These are phyloP conservation scores for Mesaphorura yosii DNA, from an alignment of 1,140 invertebrate species.

Conservation along the genomic window DNA sequence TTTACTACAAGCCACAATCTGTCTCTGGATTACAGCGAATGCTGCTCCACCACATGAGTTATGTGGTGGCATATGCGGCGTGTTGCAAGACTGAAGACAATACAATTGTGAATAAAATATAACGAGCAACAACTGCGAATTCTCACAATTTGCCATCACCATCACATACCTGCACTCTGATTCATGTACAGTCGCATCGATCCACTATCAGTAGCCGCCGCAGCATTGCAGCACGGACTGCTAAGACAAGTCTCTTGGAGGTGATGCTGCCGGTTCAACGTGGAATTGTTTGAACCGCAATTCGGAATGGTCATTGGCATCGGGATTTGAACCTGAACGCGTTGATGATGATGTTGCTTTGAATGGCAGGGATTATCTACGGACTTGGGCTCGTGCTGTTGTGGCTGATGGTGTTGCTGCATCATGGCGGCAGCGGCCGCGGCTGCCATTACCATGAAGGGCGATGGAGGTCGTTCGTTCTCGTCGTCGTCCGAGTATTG, in stretches of 20 bases:
- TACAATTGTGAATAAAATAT: background rate
- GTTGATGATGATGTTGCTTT: too few species aligned
- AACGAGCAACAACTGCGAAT: background rate
- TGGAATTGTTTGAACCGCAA: background rate
- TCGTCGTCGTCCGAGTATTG: background rate
- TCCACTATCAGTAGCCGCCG: background rate
- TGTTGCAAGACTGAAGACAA: too few species aligned
- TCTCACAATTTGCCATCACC: background rate
- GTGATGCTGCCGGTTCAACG: background rate
- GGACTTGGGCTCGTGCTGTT: conserved; percentile 15
- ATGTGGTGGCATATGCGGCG: too few species aligned
- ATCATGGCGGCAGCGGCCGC: too few species aligned
- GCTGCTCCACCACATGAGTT: too few species aligned
- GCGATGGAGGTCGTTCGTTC: conserved; percentile 13
- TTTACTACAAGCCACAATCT: too few species aligned
- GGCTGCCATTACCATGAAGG: conserved; percentile 17
- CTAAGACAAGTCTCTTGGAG: background rate
- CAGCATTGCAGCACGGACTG: too few species aligned
- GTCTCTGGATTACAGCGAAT: too few species aligned
- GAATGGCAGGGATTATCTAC: too few species aligned
- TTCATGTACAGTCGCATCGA: conserved; percentile 29
- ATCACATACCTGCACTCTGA: conserved; percentile 21
- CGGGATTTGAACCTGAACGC: background rate
- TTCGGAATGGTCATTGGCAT: conserved; percentile 4
- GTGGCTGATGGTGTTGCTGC: conserved; percentile 4